Evolutionary conservation across 2,113 vertebrate species (phyloP).

Genomic region (Mormoops blainvillei): DNA sequence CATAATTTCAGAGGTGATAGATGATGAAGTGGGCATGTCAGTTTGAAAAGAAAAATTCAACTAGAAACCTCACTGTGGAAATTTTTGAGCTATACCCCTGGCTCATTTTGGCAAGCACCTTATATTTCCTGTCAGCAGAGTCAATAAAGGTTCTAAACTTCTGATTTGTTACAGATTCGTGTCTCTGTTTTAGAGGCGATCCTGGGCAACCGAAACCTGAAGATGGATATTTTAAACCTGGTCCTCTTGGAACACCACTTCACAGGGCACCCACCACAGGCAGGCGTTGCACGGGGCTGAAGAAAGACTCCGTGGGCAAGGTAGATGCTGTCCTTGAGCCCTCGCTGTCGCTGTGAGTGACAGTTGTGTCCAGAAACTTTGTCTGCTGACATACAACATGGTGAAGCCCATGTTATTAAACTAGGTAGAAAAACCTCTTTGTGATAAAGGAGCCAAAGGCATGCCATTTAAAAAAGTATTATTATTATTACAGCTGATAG

Average conservation of each 20-base stretch:
- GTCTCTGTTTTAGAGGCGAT: background rate
- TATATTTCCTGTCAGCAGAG: background rate
- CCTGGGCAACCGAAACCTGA: background rate
- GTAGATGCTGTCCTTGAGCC: background rate
- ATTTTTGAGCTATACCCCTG: background rate
- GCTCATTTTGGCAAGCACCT: background rate
- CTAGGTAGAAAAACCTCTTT: background rate
- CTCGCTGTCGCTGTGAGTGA: background rate
- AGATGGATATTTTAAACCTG: background rate
- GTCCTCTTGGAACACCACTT: background rate
- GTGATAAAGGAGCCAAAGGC: background rate
- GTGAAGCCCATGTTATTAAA: background rate
- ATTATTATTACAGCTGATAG: background rate
- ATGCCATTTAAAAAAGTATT: background rate
- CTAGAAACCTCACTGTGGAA: background rate
- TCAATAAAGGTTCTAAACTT: background rate
- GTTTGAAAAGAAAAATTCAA: background rate
- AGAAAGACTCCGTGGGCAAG: accelerated
- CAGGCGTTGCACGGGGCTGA: background rate
- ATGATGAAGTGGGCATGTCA: background rate
- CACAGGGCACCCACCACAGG: background rate
- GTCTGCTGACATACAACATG: background rate
- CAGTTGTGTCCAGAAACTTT: background rate
- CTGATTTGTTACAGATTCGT: background rate
- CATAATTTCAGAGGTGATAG: background rate